Base-by-base conservation (phyloP, 2,113 vertebrate genomes). In the Galbula dea region DNA sequence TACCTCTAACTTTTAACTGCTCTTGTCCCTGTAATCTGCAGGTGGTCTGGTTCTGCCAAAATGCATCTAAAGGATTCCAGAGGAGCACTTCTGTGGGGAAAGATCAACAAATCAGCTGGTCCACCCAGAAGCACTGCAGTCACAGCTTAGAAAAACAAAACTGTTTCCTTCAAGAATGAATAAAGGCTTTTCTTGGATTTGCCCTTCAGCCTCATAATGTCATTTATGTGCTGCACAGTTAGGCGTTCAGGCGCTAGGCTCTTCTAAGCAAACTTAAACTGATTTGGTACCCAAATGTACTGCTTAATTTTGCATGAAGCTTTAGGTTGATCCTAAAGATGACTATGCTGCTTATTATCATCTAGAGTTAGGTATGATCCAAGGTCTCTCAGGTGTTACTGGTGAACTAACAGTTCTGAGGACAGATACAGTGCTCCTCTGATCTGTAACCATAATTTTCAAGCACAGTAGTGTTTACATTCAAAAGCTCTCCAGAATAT, bases 351-450 rank as follows among this genome's bases (percentile, higher is more conserved):
- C 16, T 74, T 57, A 59, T 3, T 65, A 87, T 27, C 4, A 72
- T 6, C 49, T 52, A 37, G 11, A 79, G 18, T 5, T 37, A 24
- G 6, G 12, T 45, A 43, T 48, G 37, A 67, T 19, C 30, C 36
- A 43, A 69, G 30, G 32, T 57, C 45, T 69, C 67, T 24, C 19
- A 67, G 63, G 23, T 34, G 51, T 34, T 66, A 43, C 10, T 24
- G 10, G 24, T 45, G 51, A 89, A 48, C 36, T 39, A 59, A n/a
- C 30, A 45, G 22, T 32, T 39, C 15, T 1, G 0, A 8, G 22
- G 11, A 63, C 2, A 66, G 24, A 16, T 7, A 29, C 6, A 62
- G 15, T 24, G 22, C 29, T 45, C 34, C 41, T 3, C 0, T 0
- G 0, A 87, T 45, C 22, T 30, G 13, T 30, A 48, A 72, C 48